Evolutionary conservation across 2,113 vertebrate species (phyloP), one percentile per base, ranked within the genome.

Genomic region (Machaerirhynchus nigripectus): DNA sequence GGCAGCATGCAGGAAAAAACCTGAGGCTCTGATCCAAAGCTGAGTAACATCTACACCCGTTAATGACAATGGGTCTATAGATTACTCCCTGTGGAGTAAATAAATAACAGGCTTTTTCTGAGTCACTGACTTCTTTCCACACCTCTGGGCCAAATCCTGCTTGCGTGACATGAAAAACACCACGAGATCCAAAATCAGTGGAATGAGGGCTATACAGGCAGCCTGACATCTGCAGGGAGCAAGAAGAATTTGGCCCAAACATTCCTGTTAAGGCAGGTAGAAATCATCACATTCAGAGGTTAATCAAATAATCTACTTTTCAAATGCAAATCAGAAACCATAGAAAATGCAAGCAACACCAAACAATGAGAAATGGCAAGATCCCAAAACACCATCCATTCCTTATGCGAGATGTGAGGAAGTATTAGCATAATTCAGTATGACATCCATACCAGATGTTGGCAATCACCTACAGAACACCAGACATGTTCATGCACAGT

Each of bases 381-480:
- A 93, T 85, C 60, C 85, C 86, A 93, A 79, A 87, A 9, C 77
- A 78, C 40, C 80, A 95, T 77, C 84, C 88, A 84, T 85, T 92
- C 84, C 82, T 94, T 52, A 69, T 83, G 86, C 0, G 3, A 93
- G 91, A 95, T 83, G 84, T 86, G 93, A 96, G 80, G 76, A 89
- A 70, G 57, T 84, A 93, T 90, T 96, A 92, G 84, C 78, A 19
- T 84, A 93, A 86, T 71, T 95, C 74, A 87, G 44, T 76, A 85
- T 83, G 94, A 93, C 93, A 97, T 91, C 96, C 93, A 56, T 81
- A 93, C 63, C 94, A 97, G 96, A 97, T 97, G 96, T 96, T 98
- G 97, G 97, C 96, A 98, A 97, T 96, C 93, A 97, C 91, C 89
- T 95, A 85, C 55, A 71, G 75, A 78, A 85, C 59, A 56, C 65